A percentile compares a stretch with the other conserved stretches of the same genome.
Evolutionary conservation across 2,888 invertebrate species (phyloP).

Genomic region (Macrosoma leucophasiata): DNA sequence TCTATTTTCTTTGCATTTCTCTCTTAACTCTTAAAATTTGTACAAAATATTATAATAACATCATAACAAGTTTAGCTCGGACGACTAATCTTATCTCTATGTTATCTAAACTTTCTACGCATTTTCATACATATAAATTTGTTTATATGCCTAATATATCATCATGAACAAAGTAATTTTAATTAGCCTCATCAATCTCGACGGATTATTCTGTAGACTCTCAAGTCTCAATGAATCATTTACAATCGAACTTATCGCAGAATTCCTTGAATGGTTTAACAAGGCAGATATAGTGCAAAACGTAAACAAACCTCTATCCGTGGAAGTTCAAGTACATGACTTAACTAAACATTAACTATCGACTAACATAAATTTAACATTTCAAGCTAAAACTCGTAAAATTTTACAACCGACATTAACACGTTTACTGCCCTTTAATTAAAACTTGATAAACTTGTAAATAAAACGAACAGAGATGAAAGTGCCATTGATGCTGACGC

Average conservation of each 20-base stretch:
- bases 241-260: slow-evolving; percentile 25
- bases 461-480: slow-evolving; percentile 50
- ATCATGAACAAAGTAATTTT: too few relatives aligned
- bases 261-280: slow-evolving; percentile 26
- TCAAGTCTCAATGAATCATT: too few relatives aligned
- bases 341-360: slow-evolving; percentile 31
- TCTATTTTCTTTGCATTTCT: too few relatives aligned
- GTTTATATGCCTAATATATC: too few relatives aligned
- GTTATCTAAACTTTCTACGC: too few relatives aligned
- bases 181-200: too few relatives aligned
- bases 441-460: slow-evolving; percentile 51
- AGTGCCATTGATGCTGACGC: slow-evolving; percentile 44
- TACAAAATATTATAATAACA: too few relatives aligned
- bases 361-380: slow-evolving; percentile 50
- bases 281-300: slow-evolving; percentile 21
- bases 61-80: too few relatives aligned
- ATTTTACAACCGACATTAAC: slow-evolving; percentile 45
- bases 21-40: too few relatives aligned
- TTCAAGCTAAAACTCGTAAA: slow-evolving; percentile 55
- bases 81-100: too few relatives aligned
- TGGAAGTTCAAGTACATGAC: slow-evolving; percentile 40
- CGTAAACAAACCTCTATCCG: slow-evolving; percentile 30
- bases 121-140: too few relatives aligned
- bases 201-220: too few relatives aligned
- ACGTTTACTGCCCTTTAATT: slow-evolving; percentile 57